A percentile compares a stretch with the other conserved stretches of the same genome.
phyloP scores from a whole-genome alignment of 2,113 vertebrate species.

The Ophthalmolycus amberensis region DNA sequence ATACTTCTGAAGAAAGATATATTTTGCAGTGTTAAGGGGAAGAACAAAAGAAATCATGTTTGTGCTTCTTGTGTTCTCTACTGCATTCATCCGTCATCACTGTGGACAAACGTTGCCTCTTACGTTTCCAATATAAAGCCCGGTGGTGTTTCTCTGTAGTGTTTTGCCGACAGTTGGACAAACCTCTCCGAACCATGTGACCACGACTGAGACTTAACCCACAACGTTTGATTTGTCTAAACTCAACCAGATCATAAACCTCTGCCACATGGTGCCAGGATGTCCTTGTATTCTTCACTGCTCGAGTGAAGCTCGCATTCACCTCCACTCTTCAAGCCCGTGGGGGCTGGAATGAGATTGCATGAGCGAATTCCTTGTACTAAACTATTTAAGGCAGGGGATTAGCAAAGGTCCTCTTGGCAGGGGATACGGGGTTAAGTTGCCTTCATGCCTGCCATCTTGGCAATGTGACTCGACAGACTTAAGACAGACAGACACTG shows the following conservation, averaged over 20 bases:
- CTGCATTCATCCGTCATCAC: neutral
- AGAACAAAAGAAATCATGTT: neutral
- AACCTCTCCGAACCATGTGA: neutral
- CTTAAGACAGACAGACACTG: conserved; percentile 37
- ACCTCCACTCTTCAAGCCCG: conserved; percentile 66
- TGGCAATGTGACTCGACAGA: conserved; percentile 53
- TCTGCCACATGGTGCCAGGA: conserved; percentile 18
- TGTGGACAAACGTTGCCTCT: neutral
- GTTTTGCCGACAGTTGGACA: neutral
- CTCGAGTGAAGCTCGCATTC: conserved; percentile 12
- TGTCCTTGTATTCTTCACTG: neutral
- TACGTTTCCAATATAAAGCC: neutral
- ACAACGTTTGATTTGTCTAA: conserved; percentile 3
- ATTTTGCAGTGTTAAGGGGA: conserved; percentile 17
- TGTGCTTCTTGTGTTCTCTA: neutral
- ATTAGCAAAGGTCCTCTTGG: conserved; percentile 71
- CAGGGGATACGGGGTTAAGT: conserved; percentile 58
- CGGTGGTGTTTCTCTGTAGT: neutral
- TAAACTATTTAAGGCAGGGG: conserved; percentile 80
- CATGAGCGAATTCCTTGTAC: conserved; percentile 79
- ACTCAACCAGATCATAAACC: conserved; percentile 13
- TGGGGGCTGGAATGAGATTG: conserved; percentile 76
- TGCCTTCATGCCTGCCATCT: conserved; percentile 59
- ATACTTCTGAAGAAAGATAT: neutral
- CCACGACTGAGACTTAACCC: neutral